Conservation (phyloP, 2,113 vertebrate species). For the Trogon melanurus region DNA sequence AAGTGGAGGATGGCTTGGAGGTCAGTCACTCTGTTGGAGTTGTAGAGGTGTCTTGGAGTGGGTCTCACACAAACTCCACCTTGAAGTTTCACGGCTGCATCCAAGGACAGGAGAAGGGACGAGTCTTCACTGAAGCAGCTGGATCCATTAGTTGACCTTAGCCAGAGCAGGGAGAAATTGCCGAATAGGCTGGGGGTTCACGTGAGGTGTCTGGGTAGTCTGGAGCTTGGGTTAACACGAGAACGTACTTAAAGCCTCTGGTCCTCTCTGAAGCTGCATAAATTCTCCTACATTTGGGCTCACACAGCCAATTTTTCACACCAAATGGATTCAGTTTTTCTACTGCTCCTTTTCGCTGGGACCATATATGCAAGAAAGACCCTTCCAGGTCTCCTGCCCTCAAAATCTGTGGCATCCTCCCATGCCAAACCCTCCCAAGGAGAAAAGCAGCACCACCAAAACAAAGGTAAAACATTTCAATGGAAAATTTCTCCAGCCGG, state of each 20-base stretch:
- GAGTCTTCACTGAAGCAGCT: not conserved
- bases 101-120: not conserved
- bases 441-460: not conserved
- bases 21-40: fast-evolving
- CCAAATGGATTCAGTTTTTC: not conserved
- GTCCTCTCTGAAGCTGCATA: not conserved
- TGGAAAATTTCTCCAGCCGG: not conserved
- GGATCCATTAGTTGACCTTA: not conserved
- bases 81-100: not conserved
- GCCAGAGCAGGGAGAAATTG: not conserved
- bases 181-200: not conserved
- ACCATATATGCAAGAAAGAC: not conserved
- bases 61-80: not conserved
- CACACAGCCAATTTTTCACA: not conserved
- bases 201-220: not conserved
- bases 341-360: fast-evolving
- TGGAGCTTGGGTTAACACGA: not conserved
- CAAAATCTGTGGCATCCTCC: not conserved
- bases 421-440: not conserved
- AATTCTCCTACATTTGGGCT: not conserved
- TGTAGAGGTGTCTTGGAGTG: not conserved
- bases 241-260: not conserved
- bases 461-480: not conserved
- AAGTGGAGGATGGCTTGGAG: not conserved
- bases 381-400: not conserved